Base-by-base conservation (phyloP, 2,113 vertebrate species). In the Forbesichthys agassizii region DNA sequence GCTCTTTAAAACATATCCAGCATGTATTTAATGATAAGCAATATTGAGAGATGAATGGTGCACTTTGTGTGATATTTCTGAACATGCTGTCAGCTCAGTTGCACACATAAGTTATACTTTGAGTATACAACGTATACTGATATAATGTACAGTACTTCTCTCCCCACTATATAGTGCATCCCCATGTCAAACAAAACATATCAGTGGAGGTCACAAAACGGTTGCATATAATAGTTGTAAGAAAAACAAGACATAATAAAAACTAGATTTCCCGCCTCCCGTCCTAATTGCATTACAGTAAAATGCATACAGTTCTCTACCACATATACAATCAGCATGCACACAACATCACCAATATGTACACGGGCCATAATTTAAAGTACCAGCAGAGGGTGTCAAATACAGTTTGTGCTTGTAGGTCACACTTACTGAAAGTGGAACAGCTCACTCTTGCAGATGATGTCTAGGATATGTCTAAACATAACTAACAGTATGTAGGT, bases 251-350 rank as follows among this genome's bases (percentile, higher is more conserved):
- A 54, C 7, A 16, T 18, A 55, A n/a, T 16, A n/a, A n/a, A 55
- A 55, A 78, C 75, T 73, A 69, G 58, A 64, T 73, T 75, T 72
- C 73, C 46, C 78, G 33, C 69, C 59, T 78, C 65, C 68, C 42
- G 48, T 61, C 54, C 51, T 71, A 52, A 68, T 69, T 77, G 16
- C 36, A 42, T 42, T 42, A 42, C 36, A 42, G 67, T 81, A 81
- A 72, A 76, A 86, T 65, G 79, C 65, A 84, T 64, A 74, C 46
- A 79, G 69, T 73, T 70, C 62, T 83, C 12, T 78, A 63, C 84
- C 61, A 79, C 70, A 78, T 67, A 67, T 46, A 86, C 73, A 83
- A 64, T 64, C 86, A 81, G 74, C 88, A 91, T 91, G 87, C 88
- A 84, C 61, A 86, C 66, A 81, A 83, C 75, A 54, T 79, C 77